Evolutionary conservation across 2,797 vertebrate species (phyloP).

Genomic region (Tapirus indicus): DNA sequence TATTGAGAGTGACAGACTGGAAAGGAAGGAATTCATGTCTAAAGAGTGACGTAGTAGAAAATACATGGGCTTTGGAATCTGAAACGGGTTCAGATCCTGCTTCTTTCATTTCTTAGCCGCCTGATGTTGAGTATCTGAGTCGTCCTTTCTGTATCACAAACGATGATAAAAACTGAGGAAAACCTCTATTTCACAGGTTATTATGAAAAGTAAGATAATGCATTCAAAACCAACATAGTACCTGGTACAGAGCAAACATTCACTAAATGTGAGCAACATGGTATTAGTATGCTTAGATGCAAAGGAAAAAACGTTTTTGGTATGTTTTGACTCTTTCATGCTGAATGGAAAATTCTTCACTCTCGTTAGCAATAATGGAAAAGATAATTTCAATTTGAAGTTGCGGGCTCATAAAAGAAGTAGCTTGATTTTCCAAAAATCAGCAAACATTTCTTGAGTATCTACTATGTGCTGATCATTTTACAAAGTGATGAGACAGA

Average conservation of each 20-base stretch:
- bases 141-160: neutral
- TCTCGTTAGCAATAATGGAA: neutral
- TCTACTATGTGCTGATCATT: constrained; percentile 1
- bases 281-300: no score
- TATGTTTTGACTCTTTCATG: neutral
- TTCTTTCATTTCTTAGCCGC: neutral
- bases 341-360: neutral
- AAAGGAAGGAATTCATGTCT: neutral
- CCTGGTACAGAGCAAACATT: neutral
- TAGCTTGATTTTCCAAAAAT: neutral
- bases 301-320: neutral
- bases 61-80: neutral
- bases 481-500: neutral
- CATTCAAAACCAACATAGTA: neutral
- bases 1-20: neutral
- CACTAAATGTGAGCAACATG: neutral
- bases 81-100: neutral
- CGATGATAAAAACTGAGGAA: neutral
- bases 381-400: constrained; percentile 34
- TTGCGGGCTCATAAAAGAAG: neutral
- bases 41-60: neutral
- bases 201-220: neutral
- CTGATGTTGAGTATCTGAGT: neutral
- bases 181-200: neutral
- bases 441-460: neutral